Conservation (phyloP, 2,113 vertebrate species). For the Penelope pileata region DNA sequence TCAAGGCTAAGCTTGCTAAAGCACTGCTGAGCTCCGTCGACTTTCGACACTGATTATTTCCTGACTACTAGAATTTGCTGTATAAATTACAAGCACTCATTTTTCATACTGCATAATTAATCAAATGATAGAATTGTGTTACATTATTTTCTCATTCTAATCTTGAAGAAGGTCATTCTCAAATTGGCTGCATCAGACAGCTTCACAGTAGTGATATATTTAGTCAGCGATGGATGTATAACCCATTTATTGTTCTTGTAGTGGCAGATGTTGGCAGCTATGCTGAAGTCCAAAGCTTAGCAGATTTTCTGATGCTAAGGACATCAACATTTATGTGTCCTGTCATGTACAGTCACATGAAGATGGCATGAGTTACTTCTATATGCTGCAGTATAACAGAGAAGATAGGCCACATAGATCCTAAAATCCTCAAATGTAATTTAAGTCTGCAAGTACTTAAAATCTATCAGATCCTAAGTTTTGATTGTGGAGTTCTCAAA, state of each 20-base stretch:
- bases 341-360: background rate
- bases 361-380: background rate
- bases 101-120: constrained; percentile 52
- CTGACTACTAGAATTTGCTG: constrained; percentile 34
- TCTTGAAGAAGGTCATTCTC: constrained; percentile 33
- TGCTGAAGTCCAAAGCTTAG: background rate
- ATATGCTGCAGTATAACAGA: accelerated
- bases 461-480: background rate
- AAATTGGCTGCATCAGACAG: constrained; percentile 16
- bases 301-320: background rate
- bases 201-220: constrained; percentile 11
- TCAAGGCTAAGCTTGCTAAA: constrained; percentile 13
- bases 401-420: background rate
- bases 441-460: background rate
- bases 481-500: background rate
- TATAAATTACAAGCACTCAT: constrained; percentile 47
- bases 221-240: background rate
- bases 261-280: background rate
- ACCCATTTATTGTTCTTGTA: background rate
- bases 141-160: constrained; percentile 52
- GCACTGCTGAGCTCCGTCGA: constrained; percentile 36
- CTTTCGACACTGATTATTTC: constrained; percentile 56
- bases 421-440: background rate
- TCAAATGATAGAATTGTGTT: constrained; percentile 53
- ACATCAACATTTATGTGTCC: background rate